Conservation (phyloP, 2,888 invertebrate genomes). For the Dasysyrphus tricinctus region DNA sequence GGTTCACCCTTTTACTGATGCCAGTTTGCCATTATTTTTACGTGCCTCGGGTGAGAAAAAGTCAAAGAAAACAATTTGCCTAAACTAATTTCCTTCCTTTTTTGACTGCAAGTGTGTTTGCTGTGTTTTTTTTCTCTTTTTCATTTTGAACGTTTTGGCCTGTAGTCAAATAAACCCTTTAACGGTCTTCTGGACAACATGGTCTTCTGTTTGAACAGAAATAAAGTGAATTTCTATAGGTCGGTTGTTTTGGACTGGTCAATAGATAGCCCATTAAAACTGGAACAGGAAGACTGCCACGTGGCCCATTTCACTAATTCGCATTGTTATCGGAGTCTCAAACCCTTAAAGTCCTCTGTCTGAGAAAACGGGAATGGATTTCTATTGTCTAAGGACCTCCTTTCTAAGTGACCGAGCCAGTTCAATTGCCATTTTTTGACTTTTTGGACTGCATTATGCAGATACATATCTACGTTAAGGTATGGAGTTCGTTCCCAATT, state of each 20-base stretch:
- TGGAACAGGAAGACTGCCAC: too few species aligned
- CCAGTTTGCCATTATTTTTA: constrained; percentile 43
- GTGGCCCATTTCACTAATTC: too few species aligned
- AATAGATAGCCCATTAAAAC: too few species aligned
- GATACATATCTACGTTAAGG: too few species aligned
- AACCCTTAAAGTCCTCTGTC: too few species aligned
- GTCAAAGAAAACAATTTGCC: constrained; percentile 80
- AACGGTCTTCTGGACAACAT: constrained; percentile 15
- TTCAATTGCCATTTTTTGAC: too few species aligned
- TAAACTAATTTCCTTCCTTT: constrained; percentile 81
- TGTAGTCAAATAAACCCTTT: constrained; percentile 17
- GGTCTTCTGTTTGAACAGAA: not conserved
- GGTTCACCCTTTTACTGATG: constrained; percentile 20
- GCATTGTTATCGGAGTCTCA: too few species aligned
- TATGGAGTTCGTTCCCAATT: too few species aligned
- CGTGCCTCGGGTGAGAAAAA: constrained; percentile 60
- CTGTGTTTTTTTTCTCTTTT: constrained; percentile 74
- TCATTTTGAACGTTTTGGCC: constrained; percentile 70
- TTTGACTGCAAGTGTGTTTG: constrained; percentile 43
- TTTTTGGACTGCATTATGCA: too few species aligned
- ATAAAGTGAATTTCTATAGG: constrained; percentile 21
- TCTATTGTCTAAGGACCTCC: too few species aligned
- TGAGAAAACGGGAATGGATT: too few species aligned
- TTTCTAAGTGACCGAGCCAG: too few species aligned
- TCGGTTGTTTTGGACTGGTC: not conserved